A percentile compares a stretch with the other conserved stretches of the same genome.
Conservation (phyloP, 2,888 invertebrate genomes). For the Sminthurides aquaticus region DNA sequence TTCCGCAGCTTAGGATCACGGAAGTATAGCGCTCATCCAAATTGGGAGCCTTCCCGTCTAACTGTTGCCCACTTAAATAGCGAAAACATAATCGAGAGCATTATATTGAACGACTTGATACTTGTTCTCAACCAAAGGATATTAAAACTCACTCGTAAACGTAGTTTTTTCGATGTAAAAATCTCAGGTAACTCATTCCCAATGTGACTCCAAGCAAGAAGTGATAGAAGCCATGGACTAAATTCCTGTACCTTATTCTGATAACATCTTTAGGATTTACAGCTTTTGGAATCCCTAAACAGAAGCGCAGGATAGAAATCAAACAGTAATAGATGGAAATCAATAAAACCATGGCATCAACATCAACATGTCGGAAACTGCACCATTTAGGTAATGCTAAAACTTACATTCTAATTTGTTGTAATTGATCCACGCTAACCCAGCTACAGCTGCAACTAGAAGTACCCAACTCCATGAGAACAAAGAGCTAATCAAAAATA, state of each 20-base stretch:
- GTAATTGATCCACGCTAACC: conserved; percentile 10
- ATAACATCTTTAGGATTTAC: background rate
- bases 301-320: no score
- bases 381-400: no score
- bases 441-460: background rate
- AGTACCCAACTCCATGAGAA: conserved; percentile 18
- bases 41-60: no score
- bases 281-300: background rate
- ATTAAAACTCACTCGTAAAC: no score
- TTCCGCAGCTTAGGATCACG: conserved; percentile 18
- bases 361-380: no score
- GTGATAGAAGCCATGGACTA: background rate
- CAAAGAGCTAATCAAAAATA: conserved; percentile 13
- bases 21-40: conserved; percentile 15
- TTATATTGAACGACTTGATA: no score
- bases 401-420: conserved; percentile 15
- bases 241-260: background rate
- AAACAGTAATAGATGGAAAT: no score
- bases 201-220: background rate
- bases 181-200: background rate
- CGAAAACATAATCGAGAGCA: no score
- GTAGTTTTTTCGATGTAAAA: no score
- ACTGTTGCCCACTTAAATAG: no score
- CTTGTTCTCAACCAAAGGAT: no score
- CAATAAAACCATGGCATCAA: no score